A percentile compares a stretch with the other conserved stretches of the same genome.
Conservation (phyloP, 2,797 vertebrate species). For the Eulemur coronatus region DNA sequence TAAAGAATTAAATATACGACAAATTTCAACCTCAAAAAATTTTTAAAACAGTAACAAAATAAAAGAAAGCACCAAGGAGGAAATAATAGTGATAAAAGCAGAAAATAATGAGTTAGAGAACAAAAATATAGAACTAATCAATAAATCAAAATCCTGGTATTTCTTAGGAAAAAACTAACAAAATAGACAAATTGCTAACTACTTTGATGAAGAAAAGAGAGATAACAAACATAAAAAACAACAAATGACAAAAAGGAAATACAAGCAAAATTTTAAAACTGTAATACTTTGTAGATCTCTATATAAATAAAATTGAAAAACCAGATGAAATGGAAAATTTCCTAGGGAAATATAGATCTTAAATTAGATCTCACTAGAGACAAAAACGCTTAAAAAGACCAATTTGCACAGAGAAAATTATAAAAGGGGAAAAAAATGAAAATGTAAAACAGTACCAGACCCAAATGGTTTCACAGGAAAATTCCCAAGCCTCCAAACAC, state of each 20-base stretch:
- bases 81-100: neutral
- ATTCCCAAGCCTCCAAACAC: neutral
- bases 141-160: neutral
- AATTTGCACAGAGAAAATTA: neutral
- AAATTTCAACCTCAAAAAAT: neutral
- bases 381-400: neutral
- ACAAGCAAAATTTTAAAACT: neutral
- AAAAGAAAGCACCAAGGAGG: neutral
- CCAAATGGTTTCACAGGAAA: neutral
- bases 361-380: neutral
- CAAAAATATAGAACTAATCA: neutral
- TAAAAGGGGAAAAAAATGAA: neutral
- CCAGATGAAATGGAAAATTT: neutral
- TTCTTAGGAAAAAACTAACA: neutral
- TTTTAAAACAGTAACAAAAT: neutral
- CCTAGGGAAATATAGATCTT: neutral
- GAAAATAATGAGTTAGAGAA: neutral
- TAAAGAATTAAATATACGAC: neutral
- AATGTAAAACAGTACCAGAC: neutral
- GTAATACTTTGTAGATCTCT: neutral
- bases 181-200: neutral
- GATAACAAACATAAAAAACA: neutral
- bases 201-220: neutral
- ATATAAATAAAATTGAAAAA: neutral
- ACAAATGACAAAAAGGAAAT: neutral